Conservation (phyloP, 2,888 invertebrate genomes). For the Chelonus formosanus region DNA sequence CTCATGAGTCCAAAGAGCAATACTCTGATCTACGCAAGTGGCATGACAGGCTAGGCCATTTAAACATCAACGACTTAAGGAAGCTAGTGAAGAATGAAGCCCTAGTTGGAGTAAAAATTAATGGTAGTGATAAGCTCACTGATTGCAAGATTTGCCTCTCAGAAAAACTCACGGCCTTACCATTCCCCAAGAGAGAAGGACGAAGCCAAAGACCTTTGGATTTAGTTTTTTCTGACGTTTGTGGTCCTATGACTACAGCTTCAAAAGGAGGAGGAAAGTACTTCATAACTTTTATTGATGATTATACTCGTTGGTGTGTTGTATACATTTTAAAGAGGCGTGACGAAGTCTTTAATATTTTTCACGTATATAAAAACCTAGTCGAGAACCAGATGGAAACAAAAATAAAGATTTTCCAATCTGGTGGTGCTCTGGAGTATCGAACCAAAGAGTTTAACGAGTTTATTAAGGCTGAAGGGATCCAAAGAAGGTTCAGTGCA, state of each 20-base stretch:
- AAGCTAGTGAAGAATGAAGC: constrained; percentile 12
- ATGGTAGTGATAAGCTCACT: constrained; percentile 33
- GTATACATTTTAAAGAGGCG: no score
- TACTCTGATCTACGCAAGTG: constrained; percentile 5
- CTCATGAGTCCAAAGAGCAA: no score
- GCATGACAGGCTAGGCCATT: constrained; percentile 27
- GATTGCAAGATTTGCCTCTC: constrained; percentile 30
- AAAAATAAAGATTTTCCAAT: constrained; percentile 11
- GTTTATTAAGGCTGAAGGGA: constrained; percentile 16
- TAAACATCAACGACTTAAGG: constrained; percentile 17
- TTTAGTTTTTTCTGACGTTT: neutral
- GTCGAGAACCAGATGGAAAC: constrained; percentile 39
- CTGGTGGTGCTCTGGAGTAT: constrained; percentile 25
- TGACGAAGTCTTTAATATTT: constrained; percentile 9
- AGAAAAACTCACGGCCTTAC: constrained; percentile 3
- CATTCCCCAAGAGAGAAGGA: neutral
- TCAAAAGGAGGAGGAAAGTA: neutral
- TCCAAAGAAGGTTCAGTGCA: constrained; percentile 11
- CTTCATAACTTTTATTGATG: neutral
- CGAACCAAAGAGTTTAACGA: constrained; percentile 23
- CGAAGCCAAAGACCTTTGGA: neutral
- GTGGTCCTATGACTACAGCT: neutral
- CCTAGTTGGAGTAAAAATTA: constrained; percentile 6
- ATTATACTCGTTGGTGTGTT: constrained; percentile 7
- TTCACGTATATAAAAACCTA: constrained; percentile 19